phyloP scores from a whole-genome alignment of 2,113 vertebrate species.

The Tychaedon coryphoeus region DNA sequence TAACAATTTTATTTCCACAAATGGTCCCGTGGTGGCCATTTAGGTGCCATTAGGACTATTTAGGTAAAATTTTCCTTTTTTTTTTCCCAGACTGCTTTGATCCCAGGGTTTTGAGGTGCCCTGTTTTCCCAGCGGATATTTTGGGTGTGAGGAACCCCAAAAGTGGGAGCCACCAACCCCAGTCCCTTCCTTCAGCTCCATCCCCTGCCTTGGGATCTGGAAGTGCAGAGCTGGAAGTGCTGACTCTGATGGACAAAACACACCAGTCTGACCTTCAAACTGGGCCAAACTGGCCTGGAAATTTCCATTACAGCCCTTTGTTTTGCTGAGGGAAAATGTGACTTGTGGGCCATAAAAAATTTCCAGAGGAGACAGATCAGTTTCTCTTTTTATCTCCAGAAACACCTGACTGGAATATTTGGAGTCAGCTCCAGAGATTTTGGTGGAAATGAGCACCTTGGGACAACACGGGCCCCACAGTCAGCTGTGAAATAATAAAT shows the following conservation, averaged over 20 bases:
- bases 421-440: background rate
- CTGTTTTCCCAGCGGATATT: background rate
- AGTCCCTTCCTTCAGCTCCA: background rate
- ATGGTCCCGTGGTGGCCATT: background rate
- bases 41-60: background rate
- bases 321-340: slow-evolving; percentile 46
- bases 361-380: slow-evolving; percentile 1
- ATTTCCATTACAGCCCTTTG: slow-evolving; percentile 43
- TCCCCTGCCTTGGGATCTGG: background rate
- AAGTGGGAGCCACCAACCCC: background rate
- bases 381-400: slow-evolving; percentile 43
- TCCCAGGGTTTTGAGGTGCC: background rate
- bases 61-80: background rate
- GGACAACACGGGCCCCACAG: background rate
- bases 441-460: background rate
- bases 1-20: background rate
- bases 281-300: slow-evolving; percentile 11
- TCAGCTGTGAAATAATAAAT: background rate
- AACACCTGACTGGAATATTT: slow-evolving; percentile 45
- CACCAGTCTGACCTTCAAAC: background rate
- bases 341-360: background rate
- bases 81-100: background rate
- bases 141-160: background rate
- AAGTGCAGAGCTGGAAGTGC: background rate
- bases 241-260: slow-evolving; percentile 27